Evolutionary conservation across 2,113 vertebrate species (phyloP).

Genomic region (Brevimyrus niger): DNA sequence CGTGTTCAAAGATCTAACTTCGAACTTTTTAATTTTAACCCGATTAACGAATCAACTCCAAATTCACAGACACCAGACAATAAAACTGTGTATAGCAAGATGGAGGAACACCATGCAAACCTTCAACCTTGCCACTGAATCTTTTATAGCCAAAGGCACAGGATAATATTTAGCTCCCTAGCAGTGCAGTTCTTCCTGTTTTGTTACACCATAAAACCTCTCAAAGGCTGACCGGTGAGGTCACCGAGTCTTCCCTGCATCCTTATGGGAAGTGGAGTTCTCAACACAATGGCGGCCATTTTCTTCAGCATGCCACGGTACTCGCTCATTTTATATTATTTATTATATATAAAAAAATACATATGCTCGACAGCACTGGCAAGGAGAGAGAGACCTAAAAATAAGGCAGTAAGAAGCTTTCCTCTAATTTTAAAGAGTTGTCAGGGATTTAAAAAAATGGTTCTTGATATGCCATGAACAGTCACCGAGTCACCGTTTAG

Average conservation of each 20-base stretch:
- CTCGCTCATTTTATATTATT: not conserved
- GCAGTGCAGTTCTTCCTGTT: conserved; percentile 1
- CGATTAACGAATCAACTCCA: not conserved
- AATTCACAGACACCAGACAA: not conserved
- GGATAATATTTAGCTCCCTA: not conserved
- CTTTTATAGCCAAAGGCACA: not conserved
- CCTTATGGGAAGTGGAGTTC: conserved; percentile 9
- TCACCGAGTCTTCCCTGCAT: not conserved
- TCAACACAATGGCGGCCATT: not conserved
- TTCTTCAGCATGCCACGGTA: not conserved
- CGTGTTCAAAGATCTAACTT: not conserved
- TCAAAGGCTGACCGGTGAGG: not conserved
- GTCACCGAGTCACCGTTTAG: not conserved
- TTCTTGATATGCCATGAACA: not conserved
- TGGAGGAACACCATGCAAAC: not conserved
- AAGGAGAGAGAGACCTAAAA: not conserved
- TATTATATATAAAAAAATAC: not conserved
- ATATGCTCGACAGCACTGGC: not conserved
- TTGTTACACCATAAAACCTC: not conserved
- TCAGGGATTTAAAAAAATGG: not conserved
- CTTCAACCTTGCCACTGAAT: not conserved
- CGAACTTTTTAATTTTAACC: not conserved
- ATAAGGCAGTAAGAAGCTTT: not conserved
- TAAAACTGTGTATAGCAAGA: not conserved
- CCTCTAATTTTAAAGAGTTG: not conserved